Base-by-base conservation (phyloP, 2,888 invertebrate species). In the Charanyca ferruginea region DNA sequence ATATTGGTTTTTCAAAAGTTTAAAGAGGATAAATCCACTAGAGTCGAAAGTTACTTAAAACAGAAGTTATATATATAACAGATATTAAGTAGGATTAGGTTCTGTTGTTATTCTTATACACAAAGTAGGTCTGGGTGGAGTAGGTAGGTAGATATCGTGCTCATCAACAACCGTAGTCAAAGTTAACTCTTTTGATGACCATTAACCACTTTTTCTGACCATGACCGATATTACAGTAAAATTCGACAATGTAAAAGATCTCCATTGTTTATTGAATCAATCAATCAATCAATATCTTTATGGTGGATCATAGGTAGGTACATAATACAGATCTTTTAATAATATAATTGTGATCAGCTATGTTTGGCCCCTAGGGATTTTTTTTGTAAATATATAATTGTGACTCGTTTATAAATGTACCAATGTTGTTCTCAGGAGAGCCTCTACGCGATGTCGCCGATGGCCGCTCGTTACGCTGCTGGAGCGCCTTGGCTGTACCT, bases 381-480 rank as follows among this genome's bases (percentile, higher is more conserved):
- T n/a, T n/a, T n/a, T n/a, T n/a, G n/a, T n/a, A n/a, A n/a, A n/a
- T n/a, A n/a, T n/a, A n/a, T n/a, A n/a, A 38, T 38, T 38, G 38
- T 38, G 38, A 16, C 16, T 38, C 3, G 38, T 38, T 32, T 52
- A 13, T 45, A 4, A 48, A 22, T 20, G 13, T 11, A 11, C 3
- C 4, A 16, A 22, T 23, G 25, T 74, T 67, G n/a, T 74, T 59
- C 41, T 45, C 79, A 75, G 94, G 94, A 93, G 72, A 88, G 83
- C 72, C 79, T 93, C 76, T 96, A 96, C 86, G 93, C 95, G 35
- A 86, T 96, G 71, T 95, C 96, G 25, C 92, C 95, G 71, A 87
- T 96, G 87, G 92, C 95, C 32, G 95, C 95, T n/a, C 96, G 96
- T 84, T 96, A 95, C 89, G 81, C 87, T 3, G 84, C 89, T 35